Evolutionary conservation across 2,797 vertebrate genomes (phyloP), one percentile per base, ranked within the genome.

Genomic region (Aplochiton taeniatus): DNA sequence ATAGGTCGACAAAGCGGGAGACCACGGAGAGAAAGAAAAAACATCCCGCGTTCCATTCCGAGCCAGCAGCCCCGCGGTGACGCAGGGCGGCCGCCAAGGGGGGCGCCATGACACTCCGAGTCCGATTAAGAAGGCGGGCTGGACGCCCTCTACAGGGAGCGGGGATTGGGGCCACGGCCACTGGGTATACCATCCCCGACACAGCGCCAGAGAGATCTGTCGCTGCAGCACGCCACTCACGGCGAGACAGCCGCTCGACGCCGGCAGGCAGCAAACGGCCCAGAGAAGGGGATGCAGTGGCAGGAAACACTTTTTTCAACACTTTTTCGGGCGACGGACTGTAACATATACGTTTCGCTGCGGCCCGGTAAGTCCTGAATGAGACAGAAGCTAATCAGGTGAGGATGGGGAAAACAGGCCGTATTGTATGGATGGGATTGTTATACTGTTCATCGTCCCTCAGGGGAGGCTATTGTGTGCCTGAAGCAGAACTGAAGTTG

Each of bases 161-260:
- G 17, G 81, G 65, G 78, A 78, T 64, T 63, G 69, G 56, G 68
- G 63, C 31, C 63, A 58, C 61, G 68, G 66, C 75, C 73, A 68
- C 54, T 59, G 75, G 71, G 74, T 63, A 45, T 46, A 49, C 42
- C 70, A 79, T 31, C 63, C 68, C 73, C 57, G 45, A 69, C 74
- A 78, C 74, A 67, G 69, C 31, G 3, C 2, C 3, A 70, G 63
- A 77, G 59, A 75, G 65, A 78, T 69, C 13, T 82, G 74, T 77
- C 77, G 73, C 50, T 58, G 63, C 53, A 50, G 42, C 9, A 52
- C 74, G 31, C 54, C 6, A 9, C 66, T 73, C 43, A 67, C 51
- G 56, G 50, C 61, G 54, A 19, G 50, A 45, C 61, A 19, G 70
- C 54, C 58, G 62, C 73, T 73, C 73, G 59, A 46, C 55, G 17